These are phyloP conservation scores for Folsomia candida DNA, from an alignment of 2,888 invertebrate genomes.

Conservation along the genomic window DNA sequence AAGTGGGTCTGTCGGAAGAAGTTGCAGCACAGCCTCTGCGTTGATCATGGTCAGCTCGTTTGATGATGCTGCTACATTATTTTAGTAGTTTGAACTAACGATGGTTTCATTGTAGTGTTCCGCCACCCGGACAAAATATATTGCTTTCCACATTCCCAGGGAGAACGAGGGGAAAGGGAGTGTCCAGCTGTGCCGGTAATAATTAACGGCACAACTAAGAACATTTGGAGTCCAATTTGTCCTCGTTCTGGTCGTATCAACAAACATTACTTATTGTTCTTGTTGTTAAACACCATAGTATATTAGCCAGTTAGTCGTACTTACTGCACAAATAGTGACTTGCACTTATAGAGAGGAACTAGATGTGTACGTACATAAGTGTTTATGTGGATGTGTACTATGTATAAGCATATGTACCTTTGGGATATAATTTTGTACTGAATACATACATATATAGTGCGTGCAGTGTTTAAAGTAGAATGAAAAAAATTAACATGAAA, in stretches of 20 bases:
- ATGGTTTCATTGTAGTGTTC: background rate
- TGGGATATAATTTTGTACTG: too few species aligned
- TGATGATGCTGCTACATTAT: background rate
- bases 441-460: too few species aligned
- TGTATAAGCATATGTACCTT: too few species aligned
- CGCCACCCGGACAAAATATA: constrained; percentile 19
- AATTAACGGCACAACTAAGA: constrained; percentile 17
- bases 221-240: constrained; percentile 18
- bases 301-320: background rate
- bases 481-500: too few species aligned
- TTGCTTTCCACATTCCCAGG: constrained; percentile 26
- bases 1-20: background rate
- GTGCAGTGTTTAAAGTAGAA: too few species aligned
- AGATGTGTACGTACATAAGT: too few species aligned
- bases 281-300: background rate
- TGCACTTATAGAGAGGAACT: too few species aligned
- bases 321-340: background rate
- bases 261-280: background rate
- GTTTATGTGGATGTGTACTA: too few species aligned
- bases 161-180: constrained; percentile 30
- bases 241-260: constrained; percentile 6
- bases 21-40: background rate
- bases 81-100: background rate
- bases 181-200: constrained; percentile 36
- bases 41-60: background rate